These are phyloP conservation scores for Luehdorfia chinensis DNA, from an alignment of 1,140 invertebrate genomes.

Conservation along the genomic window DNA sequence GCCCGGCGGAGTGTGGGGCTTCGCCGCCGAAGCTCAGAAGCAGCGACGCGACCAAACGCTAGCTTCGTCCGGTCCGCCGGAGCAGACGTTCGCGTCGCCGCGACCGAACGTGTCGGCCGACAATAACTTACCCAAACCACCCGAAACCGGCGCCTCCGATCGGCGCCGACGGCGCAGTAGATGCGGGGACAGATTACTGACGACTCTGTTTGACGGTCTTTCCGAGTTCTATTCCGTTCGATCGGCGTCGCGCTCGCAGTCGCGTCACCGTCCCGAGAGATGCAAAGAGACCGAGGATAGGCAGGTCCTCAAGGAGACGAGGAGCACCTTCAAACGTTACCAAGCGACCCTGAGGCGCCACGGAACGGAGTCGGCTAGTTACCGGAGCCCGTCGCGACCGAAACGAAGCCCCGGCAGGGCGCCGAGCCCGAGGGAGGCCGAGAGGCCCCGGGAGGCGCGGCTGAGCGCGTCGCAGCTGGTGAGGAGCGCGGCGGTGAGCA, in stretches of 20 bases:
- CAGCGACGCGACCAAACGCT: conserved; percentile 28
- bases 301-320: conserved; percentile 63
- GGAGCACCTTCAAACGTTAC: conserved; percentile 64
- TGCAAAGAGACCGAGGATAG: conserved; percentile 25
- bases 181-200: conserved; percentile 76
- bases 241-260: conserved; percentile 66
- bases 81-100: conserved; percentile 20
- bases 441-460: conserved; percentile 36
- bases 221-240: conserved; percentile 89
- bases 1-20: conserved; percentile 83
- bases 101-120: neutral
- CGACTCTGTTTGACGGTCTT: conserved; percentile 89
- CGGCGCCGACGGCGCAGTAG: conserved; percentile 44
- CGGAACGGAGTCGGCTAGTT: neutral
- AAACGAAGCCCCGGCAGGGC: conserved; percentile 63
- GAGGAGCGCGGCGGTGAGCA: conserved; percentile 81
- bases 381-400: conserved; percentile 2
- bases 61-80: conserved; percentile 36
- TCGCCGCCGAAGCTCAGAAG: conserved; percentile 83
- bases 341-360: conserved; percentile 42
- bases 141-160: conserved; percentile 30
- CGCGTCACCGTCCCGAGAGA: conserved; percentile 58
- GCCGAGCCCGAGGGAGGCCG: conserved; percentile 78
- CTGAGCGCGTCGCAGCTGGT: conserved; percentile 80
- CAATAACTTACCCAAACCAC: neutral